phyloP scores from a whole-genome alignment of 1,140 invertebrate genomes.

The Drosophila pseudoananassae region DNA sequence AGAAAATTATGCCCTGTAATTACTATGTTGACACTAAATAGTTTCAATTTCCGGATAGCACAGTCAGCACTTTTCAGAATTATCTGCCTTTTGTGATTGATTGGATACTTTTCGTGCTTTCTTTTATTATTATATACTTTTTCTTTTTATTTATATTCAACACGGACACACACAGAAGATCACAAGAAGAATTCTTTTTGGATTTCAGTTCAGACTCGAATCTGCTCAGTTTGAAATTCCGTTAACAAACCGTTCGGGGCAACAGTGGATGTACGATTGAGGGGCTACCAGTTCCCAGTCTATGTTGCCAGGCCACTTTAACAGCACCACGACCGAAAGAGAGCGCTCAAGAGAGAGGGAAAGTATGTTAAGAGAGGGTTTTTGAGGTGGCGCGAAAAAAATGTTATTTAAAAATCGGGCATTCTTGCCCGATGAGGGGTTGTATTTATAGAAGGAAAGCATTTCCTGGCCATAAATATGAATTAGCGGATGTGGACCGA shows the following conservation, averaged over 20 bases:
- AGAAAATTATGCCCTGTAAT: slow-evolving; percentile 72
- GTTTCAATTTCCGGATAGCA: slow-evolving; percentile 61
- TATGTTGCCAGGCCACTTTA: background rate
- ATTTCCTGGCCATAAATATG: slow-evolving; percentile 57
- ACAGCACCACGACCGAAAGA: slow-evolving; percentile 4
- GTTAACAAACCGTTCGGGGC: slow-evolving; percentile 45
- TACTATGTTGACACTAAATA: slow-evolving; percentile 60
- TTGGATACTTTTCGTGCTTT: slow-evolving; percentile 21
- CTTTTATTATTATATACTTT: slow-evolving; percentile 10
- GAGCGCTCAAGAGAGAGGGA: slow-evolving; percentile 3
- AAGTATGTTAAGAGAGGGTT: slow-evolving; percentile 21
- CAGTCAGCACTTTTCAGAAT: slow-evolving; percentile 63
- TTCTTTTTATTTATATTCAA: slow-evolving; percentile 31
- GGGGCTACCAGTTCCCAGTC: background rate
- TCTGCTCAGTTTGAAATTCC: slow-evolving; percentile 16
- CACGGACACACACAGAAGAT: slow-evolving; percentile 17
- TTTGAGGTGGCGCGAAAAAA: slow-evolving; percentile 34
- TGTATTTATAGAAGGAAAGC: slow-evolving; percentile 51
- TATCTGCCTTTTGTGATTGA: slow-evolving; percentile 19
- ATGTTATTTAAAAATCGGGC: slow-evolving; percentile 53
- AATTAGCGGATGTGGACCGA: slow-evolving; percentile 42
- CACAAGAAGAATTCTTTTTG: slow-evolving; percentile 4
- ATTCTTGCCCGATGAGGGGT: slow-evolving; percentile 20
- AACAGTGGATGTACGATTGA: slow-evolving; percentile 13
- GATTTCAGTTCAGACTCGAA: background rate